Evolutionary conservation across 2,888 invertebrate genomes (phyloP), one percentile per base, ranked within the genome.

Genomic region (Lasius platythorax): DNA sequence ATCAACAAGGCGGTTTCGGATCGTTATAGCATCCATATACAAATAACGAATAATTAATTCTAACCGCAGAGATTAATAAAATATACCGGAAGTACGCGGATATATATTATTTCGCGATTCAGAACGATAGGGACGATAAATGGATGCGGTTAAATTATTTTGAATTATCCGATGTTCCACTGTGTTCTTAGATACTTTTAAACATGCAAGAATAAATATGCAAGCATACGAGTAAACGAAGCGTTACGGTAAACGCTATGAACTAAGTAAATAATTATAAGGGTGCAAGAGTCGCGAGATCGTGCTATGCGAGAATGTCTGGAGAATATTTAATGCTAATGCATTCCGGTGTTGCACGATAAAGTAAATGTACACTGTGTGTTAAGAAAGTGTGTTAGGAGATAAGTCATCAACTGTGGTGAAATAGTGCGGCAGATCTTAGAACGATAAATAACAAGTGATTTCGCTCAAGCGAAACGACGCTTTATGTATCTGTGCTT

Each of bases 1-100:
- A 63, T 72, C 72, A 56, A 72, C 61, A 73, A 81, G 61, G 11
- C 18, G 6, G 33, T 12, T 4, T 8, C 46, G 6, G 46, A 46
- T 72, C 46, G 23, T 33, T 53, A 46, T 11, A 73, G 56, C 33
- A 58, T 40, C 15, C 58, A 18, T 43, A 58, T 81, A 46, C 73
- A 73, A 81, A 81, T 73, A 46, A 61, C 61, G 23, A 63, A 23
- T 58, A 72, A 81, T 72, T 79, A 79, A 79, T 58, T 73, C 61
- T 50, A 46, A 72, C 23, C 61, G 28, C 33, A 43, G 58, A 23
- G 33, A n/a, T 15, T 50, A 61, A 81, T 37, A 46, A 37, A 50
- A 37, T n/a, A n/a, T 23, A 50, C 5, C 33, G 23, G 37, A 37
- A 37, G 6, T 37, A 30, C 18, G 23, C 61, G 30, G 72, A 33